Base-by-base conservation (phyloP, 35 echinoderm and acorn worm species). In the Stichopus chloronotus region DNA sequence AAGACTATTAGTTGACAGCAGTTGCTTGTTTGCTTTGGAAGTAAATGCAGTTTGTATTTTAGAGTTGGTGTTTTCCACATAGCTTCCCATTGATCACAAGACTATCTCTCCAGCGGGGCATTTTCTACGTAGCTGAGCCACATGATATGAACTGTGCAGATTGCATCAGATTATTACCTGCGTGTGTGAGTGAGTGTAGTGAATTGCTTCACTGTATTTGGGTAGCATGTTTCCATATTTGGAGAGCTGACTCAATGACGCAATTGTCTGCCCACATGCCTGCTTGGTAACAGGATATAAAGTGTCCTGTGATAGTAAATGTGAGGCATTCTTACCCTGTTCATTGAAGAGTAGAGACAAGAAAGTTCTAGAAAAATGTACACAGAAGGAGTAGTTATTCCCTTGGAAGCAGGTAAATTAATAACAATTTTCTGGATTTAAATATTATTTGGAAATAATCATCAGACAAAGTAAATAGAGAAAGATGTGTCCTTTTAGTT, bases 11-110 rank as follows among this genome's bases (percentile, higher is more conserved):
- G 30, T 43, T 43, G 30, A 43, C 30, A 43, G 30, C 30, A 43
- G 30, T 43, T 43, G 0, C 30, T 43, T 0, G 30, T 65, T 11
- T 65, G 8, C 19, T 5, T 19, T 65, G 61, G 19, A 65, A 19
- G 61, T 10, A 65, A 65, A 65, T 65, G 19, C 61, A 65, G 19
- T 19, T 11, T 14, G 61, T 19, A 65, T 65, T 65, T 65, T 65
- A 65, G 61, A 65, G 61, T 65, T 65, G 61, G 30, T 65, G 11
- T 19, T 19, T 83, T 17, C 11, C 17, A 56, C 80, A 83, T 83
- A 55, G 52, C 78, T 83, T 83, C 55, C 55, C 80, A 83, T 83
- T 83, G 80, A 83, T 83, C 80, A 83, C 80, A 56, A 83, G 80
- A 16, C 80, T 55, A 5, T 83, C 3, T 0, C 30, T 83, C 80